A percentile compares a stretch with the other conserved stretches of the same genome.
phyloP scores from a whole-genome alignment of 2,797 vertebrate species.

The Sebastes vulpes region DNA sequence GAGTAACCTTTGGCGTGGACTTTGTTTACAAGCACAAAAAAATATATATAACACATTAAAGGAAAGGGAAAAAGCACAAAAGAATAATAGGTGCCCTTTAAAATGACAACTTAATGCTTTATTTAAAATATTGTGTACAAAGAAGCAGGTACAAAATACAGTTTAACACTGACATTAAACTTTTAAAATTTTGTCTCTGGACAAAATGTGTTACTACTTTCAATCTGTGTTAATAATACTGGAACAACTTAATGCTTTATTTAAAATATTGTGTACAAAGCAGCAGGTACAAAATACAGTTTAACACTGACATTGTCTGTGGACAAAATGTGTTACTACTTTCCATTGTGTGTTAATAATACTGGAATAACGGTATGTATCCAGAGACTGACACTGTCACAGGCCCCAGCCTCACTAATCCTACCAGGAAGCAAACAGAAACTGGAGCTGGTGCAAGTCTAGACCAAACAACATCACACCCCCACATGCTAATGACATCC shows the following conservation, averaged over 20 bases:
- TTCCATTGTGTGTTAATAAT: not conserved
- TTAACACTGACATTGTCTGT: not conserved
- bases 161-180: not conserved
- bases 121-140: not conserved
- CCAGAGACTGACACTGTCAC: constrained; percentile 35
- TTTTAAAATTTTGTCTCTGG: not conserved
- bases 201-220: not conserved
- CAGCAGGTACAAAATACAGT: not conserved
- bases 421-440: constrained; percentile 68
- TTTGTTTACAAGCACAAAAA: no score
- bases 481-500: constrained; percentile 39
- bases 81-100: no score
- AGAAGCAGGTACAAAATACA: not conserved
- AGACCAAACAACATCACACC: constrained; percentile 61
- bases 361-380: not conserved
- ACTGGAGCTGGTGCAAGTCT: constrained; percentile 57
- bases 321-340: not conserved
- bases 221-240: not conserved
- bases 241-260: not conserved
- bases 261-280: not conserved
- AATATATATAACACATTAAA: no score
- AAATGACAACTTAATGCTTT: not conserved
- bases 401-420: constrained; percentile 52
- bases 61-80: no score
- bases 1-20: no score